A percentile compares a stretch with the other conserved stretches of the same genome.
phyloP scores from a whole-genome alignment of 2,113 vertebrate species.

The Thinocorus orbignyianus region DNA sequence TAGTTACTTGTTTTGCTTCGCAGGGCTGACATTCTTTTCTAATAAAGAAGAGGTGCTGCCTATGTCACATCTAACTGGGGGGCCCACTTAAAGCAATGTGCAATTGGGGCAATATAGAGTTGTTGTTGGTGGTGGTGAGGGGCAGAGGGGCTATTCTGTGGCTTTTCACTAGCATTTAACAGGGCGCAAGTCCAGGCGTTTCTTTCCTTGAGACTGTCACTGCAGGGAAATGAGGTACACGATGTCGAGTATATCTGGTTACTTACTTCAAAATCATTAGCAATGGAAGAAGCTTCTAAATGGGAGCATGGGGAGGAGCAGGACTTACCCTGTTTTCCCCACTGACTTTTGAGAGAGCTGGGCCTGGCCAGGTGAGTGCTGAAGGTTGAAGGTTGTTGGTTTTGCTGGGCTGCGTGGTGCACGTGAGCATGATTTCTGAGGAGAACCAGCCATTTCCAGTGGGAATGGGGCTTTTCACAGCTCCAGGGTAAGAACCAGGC shows the following conservation, averaged over 20 bases:
- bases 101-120: background rate
- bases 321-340: background rate
- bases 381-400: background rate
- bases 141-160: background rate
- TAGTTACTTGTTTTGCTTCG: background rate
- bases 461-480: rapidly evolving
- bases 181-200: background rate
- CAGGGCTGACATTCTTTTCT: background rate
- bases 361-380: background rate
- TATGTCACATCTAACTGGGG: background rate
- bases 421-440: rapidly evolving
- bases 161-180: background rate
- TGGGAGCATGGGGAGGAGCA: background rate
- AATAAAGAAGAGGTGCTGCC: background rate
- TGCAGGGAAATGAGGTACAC: background rate
- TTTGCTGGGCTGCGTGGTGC: background rate
- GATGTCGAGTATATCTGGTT: background rate
- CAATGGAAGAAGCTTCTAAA: background rate
- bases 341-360: background rate
- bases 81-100: background rate
- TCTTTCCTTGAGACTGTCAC: background rate
- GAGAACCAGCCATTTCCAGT: background rate
- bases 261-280: background rate
- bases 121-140: too few relatives aligned
- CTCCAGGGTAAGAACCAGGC: background rate